Conservation (phyloP, 2,888 invertebrate genomes). For the Platycheirus rosarum region DNA sequence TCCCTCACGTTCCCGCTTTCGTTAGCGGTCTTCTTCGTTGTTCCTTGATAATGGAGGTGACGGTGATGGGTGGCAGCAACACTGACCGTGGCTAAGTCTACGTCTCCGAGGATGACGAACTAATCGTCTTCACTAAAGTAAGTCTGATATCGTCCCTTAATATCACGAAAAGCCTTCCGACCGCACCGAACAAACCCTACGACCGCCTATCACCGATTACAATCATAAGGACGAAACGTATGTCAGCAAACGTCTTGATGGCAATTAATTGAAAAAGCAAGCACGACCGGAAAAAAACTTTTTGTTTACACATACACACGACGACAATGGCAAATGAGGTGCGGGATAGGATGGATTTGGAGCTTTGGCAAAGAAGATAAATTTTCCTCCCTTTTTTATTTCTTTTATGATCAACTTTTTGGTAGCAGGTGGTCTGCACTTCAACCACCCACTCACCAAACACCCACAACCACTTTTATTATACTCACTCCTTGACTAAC, state of each 20-base stretch:
- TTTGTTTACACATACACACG: slow-evolving; percentile 54
- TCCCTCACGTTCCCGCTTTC: slow-evolving; percentile 17
- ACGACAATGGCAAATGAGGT: background rate
- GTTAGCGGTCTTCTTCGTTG: background rate
- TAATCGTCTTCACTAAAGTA: slow-evolving; percentile 50
- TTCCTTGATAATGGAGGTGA: slow-evolving; percentile 28
- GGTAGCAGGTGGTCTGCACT: slow-evolving; percentile 62
- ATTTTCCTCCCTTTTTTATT: slow-evolving; percentile 17
- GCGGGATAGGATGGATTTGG: background rate
- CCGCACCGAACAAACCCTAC: slow-evolving; percentile 35
- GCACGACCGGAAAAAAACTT: slow-evolving; percentile 73
- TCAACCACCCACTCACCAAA: slow-evolving; percentile 23
- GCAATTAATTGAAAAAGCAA: slow-evolving; percentile 75
- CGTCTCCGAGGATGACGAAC: slow-evolving; percentile 48
- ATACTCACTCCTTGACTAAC: slow-evolving; percentile 39
- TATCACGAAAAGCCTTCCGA: slow-evolving; percentile 28
- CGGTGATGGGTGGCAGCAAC: slow-evolving; percentile 36
- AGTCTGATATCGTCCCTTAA: slow-evolving; percentile 48
- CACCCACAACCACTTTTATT: slow-evolving; percentile 38
- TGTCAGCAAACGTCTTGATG: slow-evolving; percentile 73
- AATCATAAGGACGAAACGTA: slow-evolving; percentile 64
- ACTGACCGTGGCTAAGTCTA: slow-evolving; percentile 36
- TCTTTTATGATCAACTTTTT: slow-evolving; percentile 57
- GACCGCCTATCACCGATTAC: slow-evolving; percentile 34
- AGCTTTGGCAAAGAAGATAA: slow-evolving; percentile 25